phyloP scores from a whole-genome alignment of 2,888 invertebrate genomes.

The Cheilosia variabilis region DNA sequence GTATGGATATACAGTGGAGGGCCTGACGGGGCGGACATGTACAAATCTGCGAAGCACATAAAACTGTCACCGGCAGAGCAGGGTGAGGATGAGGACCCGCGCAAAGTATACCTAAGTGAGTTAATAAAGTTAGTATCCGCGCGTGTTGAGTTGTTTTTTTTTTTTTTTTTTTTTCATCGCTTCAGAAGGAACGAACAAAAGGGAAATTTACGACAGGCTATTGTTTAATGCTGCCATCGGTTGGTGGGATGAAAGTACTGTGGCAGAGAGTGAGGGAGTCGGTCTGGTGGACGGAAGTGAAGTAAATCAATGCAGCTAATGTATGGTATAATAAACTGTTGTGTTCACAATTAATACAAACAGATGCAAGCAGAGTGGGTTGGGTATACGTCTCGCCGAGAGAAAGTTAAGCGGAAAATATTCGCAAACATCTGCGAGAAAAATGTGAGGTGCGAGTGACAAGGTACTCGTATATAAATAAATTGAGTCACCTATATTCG shows the following conservation, averaged over 20 bases:
- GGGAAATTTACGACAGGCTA: conserved; percentile 38
- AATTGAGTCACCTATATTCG: conserved; percentile 23
- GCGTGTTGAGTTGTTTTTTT: not conserved
- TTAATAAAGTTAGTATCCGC: conserved; percentile 18
- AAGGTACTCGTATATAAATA: not conserved
- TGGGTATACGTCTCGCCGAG: not conserved
- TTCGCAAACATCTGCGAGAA: conserved; percentile 12
- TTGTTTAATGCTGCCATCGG: conserved; percentile 25
- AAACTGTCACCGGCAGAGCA: conserved; percentile 6
- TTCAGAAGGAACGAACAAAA: conserved; percentile 21
- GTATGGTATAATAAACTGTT: conserved; percentile 43
- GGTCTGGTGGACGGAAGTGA: conserved; percentile 53
- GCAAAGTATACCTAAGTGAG: conserved; percentile 29
- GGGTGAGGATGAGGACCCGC: not conserved
- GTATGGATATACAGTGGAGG: not conserved
- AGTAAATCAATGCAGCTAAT: conserved; percentile 57
- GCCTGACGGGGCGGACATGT: not conserved
- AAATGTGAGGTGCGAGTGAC: conserved; percentile 20
- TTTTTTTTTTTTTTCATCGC: conserved; percentile 12
- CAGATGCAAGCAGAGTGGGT: conserved; percentile 1
- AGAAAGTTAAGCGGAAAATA: conserved; percentile 34
- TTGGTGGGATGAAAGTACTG: not conserved
- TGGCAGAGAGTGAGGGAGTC: not conserved
- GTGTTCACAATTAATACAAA: conserved; percentile 1
- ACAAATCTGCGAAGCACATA: not conserved